These are phyloP conservation scores for Antedon bifida DNA, from an alignment of 35 echinoderm and acorn worm genomes.

Conservation along the genomic window DNA sequence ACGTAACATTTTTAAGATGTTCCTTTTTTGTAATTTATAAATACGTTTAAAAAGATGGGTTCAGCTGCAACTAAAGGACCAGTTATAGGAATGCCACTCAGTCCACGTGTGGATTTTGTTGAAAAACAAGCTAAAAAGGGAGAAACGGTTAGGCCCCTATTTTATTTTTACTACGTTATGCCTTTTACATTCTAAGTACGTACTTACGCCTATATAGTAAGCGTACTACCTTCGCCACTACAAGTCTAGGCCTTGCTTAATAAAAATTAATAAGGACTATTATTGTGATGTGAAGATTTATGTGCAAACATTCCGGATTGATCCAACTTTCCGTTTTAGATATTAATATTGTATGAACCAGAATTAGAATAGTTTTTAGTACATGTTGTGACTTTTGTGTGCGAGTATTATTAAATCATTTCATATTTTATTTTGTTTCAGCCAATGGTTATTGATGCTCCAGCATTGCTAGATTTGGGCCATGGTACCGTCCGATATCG, in stretches of 20 bases:
- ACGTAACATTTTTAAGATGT: too few relatives aligned
- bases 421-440: slow-evolving; percentile 6
- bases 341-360: too few relatives aligned
- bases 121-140: slow-evolving; percentile 65
- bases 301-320: too few relatives aligned
- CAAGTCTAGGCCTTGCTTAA: neutral
- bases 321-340: too few relatives aligned
- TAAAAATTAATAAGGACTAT: too few relatives aligned
- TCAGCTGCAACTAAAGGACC: slow-evolving; percentile 70
- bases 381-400: too few relatives aligned
- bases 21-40: too few relatives aligned
- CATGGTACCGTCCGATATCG: slow-evolving; percentile 86
- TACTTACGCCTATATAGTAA: neutral
- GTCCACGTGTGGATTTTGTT: slow-evolving; percentile 59
- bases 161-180: neutral
- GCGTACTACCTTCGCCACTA: neutral
- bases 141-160: slow-evolving; percentile 16
- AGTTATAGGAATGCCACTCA: slow-evolving; percentile 67
- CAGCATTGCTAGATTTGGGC: slow-evolving; percentile 63
- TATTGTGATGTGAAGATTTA: too few relatives aligned
- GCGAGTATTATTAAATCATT: neutral
- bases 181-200: neutral
- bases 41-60: slow-evolving; percentile 37
- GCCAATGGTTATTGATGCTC: slow-evolving; percentile 77
- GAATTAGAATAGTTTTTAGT: too few relatives aligned